phyloP scores from a whole-genome alignment of 2,113 vertebrate species.

The Platysteira castanea region DNA sequence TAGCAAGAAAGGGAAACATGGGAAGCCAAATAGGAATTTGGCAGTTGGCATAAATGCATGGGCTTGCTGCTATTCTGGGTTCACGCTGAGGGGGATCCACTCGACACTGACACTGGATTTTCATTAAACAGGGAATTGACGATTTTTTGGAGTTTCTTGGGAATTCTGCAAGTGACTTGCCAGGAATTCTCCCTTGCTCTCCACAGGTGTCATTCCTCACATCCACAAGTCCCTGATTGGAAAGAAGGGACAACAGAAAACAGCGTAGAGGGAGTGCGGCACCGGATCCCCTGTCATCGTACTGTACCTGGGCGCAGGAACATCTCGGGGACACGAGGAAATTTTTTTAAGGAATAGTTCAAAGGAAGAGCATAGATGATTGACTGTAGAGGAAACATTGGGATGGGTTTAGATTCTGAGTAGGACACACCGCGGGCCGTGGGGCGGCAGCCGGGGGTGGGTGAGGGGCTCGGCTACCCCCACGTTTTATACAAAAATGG shows the following conservation, averaged over 20 bases:
- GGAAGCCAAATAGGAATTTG: accelerated
- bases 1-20: no score
- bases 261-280: constrained; percentile 75
- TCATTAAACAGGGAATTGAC: accelerated
- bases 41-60: accelerated
- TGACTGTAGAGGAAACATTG: constrained; percentile 74
- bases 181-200: not conserved
- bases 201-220: constrained; percentile 91
- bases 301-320: constrained; percentile 71
- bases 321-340: constrained; percentile 64
- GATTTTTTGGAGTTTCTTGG: not conserved
- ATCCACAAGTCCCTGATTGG: constrained; percentile 99
- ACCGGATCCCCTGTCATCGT: constrained; percentile 48
- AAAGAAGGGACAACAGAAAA: constrained; percentile 99
- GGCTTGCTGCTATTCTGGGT: accelerated
- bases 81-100: accelerated
- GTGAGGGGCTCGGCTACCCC: constrained; percentile 72
- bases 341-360: constrained; percentile 72
- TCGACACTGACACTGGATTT: accelerated
- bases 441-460: not conserved
- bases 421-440: constrained; percentile 66
- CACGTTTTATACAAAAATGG: constrained; percentile 93
- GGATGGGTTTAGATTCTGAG: constrained; percentile 83
- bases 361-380: constrained; percentile 69
- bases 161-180: not conserved